phyloP scores from a whole-genome alignment of 2,797 vertebrate genomes.

The Melanotaenia maccullochi region DNA sequence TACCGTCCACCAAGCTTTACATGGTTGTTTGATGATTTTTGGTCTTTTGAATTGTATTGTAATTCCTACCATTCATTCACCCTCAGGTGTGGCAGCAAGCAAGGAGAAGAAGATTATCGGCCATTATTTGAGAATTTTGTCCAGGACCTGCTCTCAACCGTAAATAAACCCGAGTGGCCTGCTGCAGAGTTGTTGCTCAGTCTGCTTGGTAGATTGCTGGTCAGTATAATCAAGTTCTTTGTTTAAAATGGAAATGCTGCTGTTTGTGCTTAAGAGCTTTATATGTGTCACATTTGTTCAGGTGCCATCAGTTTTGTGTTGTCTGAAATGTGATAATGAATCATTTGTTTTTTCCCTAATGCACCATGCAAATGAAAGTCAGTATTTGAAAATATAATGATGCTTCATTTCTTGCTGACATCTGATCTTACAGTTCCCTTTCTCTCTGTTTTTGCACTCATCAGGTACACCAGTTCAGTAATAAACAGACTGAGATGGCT shows the following conservation, averaged over 20 bases:
- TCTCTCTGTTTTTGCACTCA: constrained; percentile 2
- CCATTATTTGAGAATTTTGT: constrained; percentile 99
- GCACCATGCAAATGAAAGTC: neutral
- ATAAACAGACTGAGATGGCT: constrained; percentile 98
- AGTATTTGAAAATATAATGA: neutral
- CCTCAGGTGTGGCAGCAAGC: constrained; percentile 95
- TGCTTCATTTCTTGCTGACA: neutral
- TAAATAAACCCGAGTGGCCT: constrained; percentile 99
- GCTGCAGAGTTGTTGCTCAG: constrained; percentile 96
- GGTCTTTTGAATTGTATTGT: neutral
- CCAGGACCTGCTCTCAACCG: constrained; percentile 97
- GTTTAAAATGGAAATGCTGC: constrained; percentile 8
- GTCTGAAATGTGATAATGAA: too few relatives aligned
- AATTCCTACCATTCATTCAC: neutral
- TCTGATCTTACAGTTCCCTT: neutral
- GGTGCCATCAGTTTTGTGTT: neutral
- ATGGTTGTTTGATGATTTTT: neutral
- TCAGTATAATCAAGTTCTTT: constrained; percentile 71
- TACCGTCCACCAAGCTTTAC: neutral
- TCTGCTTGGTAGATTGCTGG: constrained; percentile 94
- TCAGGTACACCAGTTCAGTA: constrained; percentile 98
- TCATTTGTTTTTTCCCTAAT: neutral
- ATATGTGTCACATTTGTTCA: constrained; percentile 1
- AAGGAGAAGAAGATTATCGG: constrained; percentile 98
- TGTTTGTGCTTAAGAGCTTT: neutral